Evolutionary conservation across 2,797 vertebrate species (phyloP).

Genomic region (Aldrovandia affinis): DNA sequence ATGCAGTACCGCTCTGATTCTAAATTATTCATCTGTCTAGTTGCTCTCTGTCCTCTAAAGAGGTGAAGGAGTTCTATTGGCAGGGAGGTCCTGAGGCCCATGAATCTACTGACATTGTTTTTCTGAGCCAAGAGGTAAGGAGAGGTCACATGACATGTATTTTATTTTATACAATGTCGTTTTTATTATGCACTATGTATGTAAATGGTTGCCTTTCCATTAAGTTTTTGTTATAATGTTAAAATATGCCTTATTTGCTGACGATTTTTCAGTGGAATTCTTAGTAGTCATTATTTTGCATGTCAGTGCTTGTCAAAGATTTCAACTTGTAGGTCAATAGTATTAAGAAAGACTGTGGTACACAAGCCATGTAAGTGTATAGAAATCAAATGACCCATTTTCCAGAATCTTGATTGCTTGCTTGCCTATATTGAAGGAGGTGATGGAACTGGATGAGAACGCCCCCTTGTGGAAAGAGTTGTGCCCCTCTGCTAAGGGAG

Average conservation of each 20-base stretch:
- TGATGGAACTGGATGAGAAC: conserved; percentile 68
- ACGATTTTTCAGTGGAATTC: too few relatives aligned
- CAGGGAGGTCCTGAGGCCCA: conserved; percentile 84
- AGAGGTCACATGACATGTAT: not conserved
- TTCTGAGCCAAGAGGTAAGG: conserved; percentile 75
- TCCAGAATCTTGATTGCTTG: not conserved
- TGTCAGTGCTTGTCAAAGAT: not conserved
- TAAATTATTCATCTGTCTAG: conserved; percentile 57
- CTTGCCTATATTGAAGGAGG: conserved; percentile 62
- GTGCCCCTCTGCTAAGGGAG: conserved; percentile 91
- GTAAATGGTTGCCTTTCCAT: not conserved
- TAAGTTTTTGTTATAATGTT: not conserved
- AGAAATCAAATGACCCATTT: not conserved
- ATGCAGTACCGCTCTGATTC: not conserved
- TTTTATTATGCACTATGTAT: not conserved
- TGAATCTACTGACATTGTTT: conserved; percentile 84
- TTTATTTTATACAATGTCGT: not conserved
- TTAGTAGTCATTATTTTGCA: not conserved
- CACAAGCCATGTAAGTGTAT: not conserved
- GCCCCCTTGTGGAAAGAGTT: conserved; percentile 80
- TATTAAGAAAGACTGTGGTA: too few relatives aligned
- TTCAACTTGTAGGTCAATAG: not conserved
- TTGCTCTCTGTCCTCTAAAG: conserved; percentile 79
- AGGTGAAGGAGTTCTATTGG: conserved; percentile 78
- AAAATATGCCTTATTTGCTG: not conserved